Conservation (phyloP, 2,113 vertebrate species). For the Microtus montanus region DNA sequence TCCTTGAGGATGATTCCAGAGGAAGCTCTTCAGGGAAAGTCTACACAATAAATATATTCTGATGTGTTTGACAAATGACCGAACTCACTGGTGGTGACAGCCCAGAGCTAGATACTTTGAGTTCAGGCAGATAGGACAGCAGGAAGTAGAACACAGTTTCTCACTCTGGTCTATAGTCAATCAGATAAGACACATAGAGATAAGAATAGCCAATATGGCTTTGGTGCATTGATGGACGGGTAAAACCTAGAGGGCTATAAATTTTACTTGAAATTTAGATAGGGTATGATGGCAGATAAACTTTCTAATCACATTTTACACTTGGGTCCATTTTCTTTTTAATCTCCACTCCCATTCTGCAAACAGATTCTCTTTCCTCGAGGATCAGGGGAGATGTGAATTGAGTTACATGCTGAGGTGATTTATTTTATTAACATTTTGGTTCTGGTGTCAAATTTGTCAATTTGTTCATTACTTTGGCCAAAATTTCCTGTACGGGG, state of each 20-base stretch:
- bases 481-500: neutral
- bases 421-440: slow-evolving; percentile 64
- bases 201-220: slow-evolving; percentile 55
- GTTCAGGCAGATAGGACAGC: slow-evolving; percentile 58
- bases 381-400: slow-evolving; percentile 29
- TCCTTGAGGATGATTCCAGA: slow-evolving; percentile 45
- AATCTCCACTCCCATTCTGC: slow-evolving; percentile 48
- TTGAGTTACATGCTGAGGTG: slow-evolving; percentile 14
- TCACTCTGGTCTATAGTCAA: slow-evolving; percentile 40
- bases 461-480: slow-evolving; percentile 5
- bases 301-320: slow-evolving; percentile 67
- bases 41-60: neutral
- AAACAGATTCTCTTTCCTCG: neutral
- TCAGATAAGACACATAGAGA: slow-evolving; percentile 72
- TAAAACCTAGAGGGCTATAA: slow-evolving; percentile 29
- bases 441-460: slow-evolving; percentile 21
- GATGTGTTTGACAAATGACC: slow-evolving; percentile 48
- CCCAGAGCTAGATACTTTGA: slow-evolving; percentile 21
- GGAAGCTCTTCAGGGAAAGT: slow-evolving; percentile 10
- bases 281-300: slow-evolving; percentile 69
- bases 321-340: slow-evolving; percentile 14
- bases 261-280: slow-evolving; percentile 67
- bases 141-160: slow-evolving; percentile 64
- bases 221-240: slow-evolving; percentile 36
- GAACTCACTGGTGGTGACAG: slow-evolving; percentile 18